Conservation (phyloP, 2,797 vertebrate species). For the Delichon dasypus region DNA sequence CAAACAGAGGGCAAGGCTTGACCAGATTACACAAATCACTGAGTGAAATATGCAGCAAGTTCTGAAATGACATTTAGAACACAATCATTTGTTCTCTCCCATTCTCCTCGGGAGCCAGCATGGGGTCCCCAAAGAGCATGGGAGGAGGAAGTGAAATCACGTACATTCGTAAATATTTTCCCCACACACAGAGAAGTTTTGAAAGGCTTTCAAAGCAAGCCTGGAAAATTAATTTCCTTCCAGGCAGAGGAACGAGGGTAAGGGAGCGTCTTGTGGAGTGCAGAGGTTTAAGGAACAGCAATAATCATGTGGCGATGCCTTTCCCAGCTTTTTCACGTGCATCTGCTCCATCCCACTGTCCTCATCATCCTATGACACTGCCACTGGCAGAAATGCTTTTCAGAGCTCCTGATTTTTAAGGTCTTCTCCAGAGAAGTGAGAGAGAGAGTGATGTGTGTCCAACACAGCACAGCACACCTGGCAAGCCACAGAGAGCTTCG, state of each 20-base stretch:
- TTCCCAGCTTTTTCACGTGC: not conserved
- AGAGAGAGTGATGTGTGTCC: not conserved
- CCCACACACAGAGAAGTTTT: not conserved
- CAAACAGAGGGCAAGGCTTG: not conserved
- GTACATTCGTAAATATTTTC: not conserved
- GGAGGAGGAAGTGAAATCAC: constrained; percentile 22
- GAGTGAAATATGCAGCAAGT: constrained; percentile 1
- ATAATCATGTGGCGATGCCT: not conserved
- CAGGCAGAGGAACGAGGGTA: not conserved
- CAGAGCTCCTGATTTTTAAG: not conserved
- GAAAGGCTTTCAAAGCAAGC: constrained; percentile 14
- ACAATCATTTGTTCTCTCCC: constrained; percentile 23
- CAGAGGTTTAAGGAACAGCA: not conserved
- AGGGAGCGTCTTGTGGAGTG: not conserved
- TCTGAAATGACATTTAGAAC: constrained; percentile 41
- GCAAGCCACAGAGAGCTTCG: not conserved
- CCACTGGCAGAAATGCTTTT: not conserved
- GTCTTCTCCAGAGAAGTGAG: not conserved
- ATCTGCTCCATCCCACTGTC: not conserved
- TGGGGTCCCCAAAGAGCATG: constrained; percentile 11
- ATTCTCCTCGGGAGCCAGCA: not conserved
- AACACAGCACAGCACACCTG: not conserved
- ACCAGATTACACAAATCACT: constrained; percentile 25
- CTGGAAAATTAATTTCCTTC: not conserved
- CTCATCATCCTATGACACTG: not conserved